These are phyloP conservation scores for Calliphora vicina DNA, from an alignment of 1,140 invertebrate genomes.

Conservation along the genomic window DNA sequence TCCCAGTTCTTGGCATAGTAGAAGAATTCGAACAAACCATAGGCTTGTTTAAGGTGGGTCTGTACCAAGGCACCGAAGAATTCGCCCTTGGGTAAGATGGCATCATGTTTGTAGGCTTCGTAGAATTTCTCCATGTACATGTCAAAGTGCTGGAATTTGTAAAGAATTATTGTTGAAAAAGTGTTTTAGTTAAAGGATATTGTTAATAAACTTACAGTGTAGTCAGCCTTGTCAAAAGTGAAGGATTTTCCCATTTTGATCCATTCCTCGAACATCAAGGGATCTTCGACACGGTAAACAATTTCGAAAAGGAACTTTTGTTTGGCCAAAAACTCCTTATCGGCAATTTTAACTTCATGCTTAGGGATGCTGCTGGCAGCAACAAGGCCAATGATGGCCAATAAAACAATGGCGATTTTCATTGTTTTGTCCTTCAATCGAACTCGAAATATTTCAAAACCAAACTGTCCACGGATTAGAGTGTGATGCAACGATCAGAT, in stretches of 20 bases:
- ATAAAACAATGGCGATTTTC: slow-evolving; percentile 54
- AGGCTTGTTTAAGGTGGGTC: slow-evolving; percentile 63
- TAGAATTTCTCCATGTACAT: slow-evolving; percentile 43
- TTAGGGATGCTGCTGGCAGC: slow-evolving; percentile 49
- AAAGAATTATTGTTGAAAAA: background rate
- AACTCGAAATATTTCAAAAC: no score
- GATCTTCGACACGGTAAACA: slow-evolving; percentile 67
- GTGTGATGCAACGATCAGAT: slow-evolving; percentile 39
- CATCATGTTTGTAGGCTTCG: slow-evolving; percentile 41
- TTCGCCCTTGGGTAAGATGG: slow-evolving; percentile 65
- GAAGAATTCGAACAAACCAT: slow-evolving; percentile 66
- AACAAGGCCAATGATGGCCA: slow-evolving; percentile 55
- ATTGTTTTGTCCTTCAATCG: slow-evolving; percentile 43
- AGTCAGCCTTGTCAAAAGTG: slow-evolving; percentile 47
- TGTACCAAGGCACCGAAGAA: slow-evolving; percentile 65
- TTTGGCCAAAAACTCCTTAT: slow-evolving; percentile 62
- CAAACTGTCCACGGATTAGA: no score
- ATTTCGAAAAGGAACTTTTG: slow-evolving; percentile 71
- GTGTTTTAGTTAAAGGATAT: background rate
- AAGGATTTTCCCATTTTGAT: slow-evolving; percentile 49
- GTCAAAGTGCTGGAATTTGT: slow-evolving; percentile 52
- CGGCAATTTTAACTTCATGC: slow-evolving; percentile 47
- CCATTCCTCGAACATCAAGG: slow-evolving; percentile 59
- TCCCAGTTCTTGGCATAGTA: slow-evolving; percentile 69
- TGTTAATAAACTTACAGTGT: slow-evolving; percentile 47